Conservation (phyloP, 2,888 invertebrate genomes). For the Mythimna lalbum region DNA sequence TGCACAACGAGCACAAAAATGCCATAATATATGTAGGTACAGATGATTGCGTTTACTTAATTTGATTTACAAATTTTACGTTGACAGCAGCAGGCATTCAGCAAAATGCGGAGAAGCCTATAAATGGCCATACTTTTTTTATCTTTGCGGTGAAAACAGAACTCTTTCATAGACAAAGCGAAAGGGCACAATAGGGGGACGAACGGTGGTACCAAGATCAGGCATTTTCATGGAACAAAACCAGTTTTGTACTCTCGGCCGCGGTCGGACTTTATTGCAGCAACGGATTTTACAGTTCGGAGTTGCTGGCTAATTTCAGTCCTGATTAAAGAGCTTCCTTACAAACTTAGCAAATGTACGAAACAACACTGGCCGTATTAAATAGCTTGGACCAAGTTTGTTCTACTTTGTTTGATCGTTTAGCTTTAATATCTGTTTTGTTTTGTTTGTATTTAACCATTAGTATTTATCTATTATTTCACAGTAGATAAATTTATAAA, state of each 20-base stretch:
- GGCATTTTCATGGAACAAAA: slow-evolving; percentile 78
- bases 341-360: slow-evolving; percentile 58
- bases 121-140: slow-evolving; percentile 59
- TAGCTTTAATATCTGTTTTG: slow-evolving; percentile 27
- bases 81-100: slow-evolving; percentile 44
- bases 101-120: slow-evolving; percentile 44
- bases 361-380: slow-evolving; percentile 52
- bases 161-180: slow-evolving; percentile 75
- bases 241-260: slow-evolving; percentile 64
- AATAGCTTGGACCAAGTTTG: slow-evolving; percentile 49
- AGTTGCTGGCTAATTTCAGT: slow-evolving; percentile 62
- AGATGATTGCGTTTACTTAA: slow-evolving; percentile 55
- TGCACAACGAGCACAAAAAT: slow-evolving; percentile 19
- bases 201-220: slow-evolving; percentile 73
- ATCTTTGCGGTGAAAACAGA: slow-evolving; percentile 60
- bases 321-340: slow-evolving; percentile 65
- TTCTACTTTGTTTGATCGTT: slow-evolving; percentile 35
- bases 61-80: slow-evolving; percentile 56
- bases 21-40: slow-evolving; percentile 18
- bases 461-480: too few species aligned
- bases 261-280: slow-evolving; percentile 63
- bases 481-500: too few species aligned
- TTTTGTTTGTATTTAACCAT: neutral
- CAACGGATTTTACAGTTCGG: slow-evolving; percentile 61
- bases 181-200: slow-evolving; percentile 73